Base-by-base conservation (phyloP, 2,888 invertebrate species). In the Rhopalosiphum nymphaeae region DNA sequence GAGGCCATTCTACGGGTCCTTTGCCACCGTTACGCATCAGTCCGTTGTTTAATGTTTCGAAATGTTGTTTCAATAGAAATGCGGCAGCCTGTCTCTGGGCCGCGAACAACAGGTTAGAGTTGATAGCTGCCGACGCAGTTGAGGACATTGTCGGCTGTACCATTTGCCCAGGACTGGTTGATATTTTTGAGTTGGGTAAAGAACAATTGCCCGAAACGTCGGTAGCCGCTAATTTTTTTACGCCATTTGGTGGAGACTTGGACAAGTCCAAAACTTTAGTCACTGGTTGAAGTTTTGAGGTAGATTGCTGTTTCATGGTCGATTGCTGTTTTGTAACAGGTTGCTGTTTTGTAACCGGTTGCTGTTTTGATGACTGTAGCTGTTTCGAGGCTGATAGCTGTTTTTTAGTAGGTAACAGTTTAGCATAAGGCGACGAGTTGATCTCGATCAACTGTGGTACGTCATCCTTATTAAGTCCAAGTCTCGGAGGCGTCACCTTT, bases 381-480 rank as follows among this genome's bases (percentile, higher is more conserved):
- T 87, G 87, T 46, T 46, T 87, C 5, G 87, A 7, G 53, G 87
- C 25, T 26, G 89, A 36, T 91, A 92, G 94, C 13, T 91, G 86
- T 85, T 93, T 93, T 46, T 93, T 91, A 16, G 94, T 13, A 13
- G 94, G 89, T 25, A 94, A 94, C 25, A 95, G 85, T 94, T 95
- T 95, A 1, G 94, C 92, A 42, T 95, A 94, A 21, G 95, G 95
- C 42, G 95, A 95, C 16, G 95, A 94, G 49, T 95, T 95, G 4
- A 95, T 95, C 87, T 95, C 95, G n/a, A 95, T 95, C 29, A 95
- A 90, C 21, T 95, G 93, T 5, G 95, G 95, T n/a, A 95, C 94
- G 87, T 95, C 95, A 46, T 95, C 95, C 56, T 92, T 91, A 13
- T 61, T 78, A 42, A 29, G 42, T 42, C 88, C 53, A 16, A 89